phyloP scores from a whole-genome alignment of 2,113 vertebrate species.

The Nesoenas mayeri region DNA sequence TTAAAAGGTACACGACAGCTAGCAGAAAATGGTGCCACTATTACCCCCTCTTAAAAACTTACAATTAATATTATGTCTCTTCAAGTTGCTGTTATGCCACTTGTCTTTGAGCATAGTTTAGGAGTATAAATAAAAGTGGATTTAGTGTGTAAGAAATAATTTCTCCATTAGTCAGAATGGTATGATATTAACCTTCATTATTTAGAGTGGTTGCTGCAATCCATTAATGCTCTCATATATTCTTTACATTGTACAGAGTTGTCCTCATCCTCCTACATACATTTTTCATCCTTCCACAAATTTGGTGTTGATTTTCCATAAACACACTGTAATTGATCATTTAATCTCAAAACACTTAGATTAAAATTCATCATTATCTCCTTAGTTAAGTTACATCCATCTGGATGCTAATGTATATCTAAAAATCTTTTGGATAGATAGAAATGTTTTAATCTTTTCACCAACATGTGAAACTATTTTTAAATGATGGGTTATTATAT shows the following conservation, averaged over 20 bases:
- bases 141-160: conserved; percentile 8
- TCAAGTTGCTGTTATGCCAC: neutral
- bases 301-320: conserved; percentile 5
- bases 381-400: neutral
- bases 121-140: neutral
- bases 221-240: neutral
- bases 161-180: neutral
- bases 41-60: neutral
- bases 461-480: neutral
- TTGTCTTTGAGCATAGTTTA: conserved; percentile 18
- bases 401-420: neutral
- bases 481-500: neutral
- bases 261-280: neutral
- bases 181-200: neutral
- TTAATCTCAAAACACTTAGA: neutral
- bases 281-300: neutral
- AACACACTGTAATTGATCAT: neutral
- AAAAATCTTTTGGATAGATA: neutral
- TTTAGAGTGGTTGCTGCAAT: neutral
- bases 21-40: neutral
- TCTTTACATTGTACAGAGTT: neutral
- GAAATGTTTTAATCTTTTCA: conserved; percentile 24
- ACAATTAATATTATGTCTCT: neutral
- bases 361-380: neutral
- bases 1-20: neutral